These are phyloP conservation scores for Ophioninae sp. DNA, from an alignment of 2,888 invertebrate species.

Conservation along the genomic window DNA sequence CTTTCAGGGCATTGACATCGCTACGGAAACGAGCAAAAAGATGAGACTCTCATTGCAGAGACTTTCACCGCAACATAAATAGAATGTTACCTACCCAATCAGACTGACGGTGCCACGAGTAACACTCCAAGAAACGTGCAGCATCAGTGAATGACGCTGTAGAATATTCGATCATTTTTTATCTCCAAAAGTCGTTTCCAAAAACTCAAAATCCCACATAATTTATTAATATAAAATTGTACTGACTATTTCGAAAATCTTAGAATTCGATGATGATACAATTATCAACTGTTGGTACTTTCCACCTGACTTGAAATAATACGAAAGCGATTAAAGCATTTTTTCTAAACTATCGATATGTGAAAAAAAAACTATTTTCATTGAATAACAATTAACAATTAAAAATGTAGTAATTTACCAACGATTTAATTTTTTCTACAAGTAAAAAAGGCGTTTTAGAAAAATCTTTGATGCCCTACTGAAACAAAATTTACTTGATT, in stretches of 20 bases:
- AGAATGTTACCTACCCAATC: slow-evolving; percentile 53
- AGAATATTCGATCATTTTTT: neutral
- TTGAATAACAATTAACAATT: too few species aligned
- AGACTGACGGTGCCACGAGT: slow-evolving; percentile 32
- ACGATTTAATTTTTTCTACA: too few species aligned
- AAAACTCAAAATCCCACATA: neutral
- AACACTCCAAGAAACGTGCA: slow-evolving; percentile 31
- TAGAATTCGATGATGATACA: neutral
- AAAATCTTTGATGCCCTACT: too few species aligned
- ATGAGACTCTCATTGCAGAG: slow-evolving; percentile 50
- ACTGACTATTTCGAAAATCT: neutral
- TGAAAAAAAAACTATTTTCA: too few species aligned
- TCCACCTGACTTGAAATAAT: neutral
- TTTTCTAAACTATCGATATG: too few species aligned
- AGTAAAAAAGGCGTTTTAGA: too few species aligned
- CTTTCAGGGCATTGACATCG: slow-evolving; percentile 44
- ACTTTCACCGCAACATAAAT: slow-evolving; percentile 63
- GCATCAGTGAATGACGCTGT: slow-evolving; percentile 42
- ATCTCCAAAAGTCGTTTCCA: neutral
- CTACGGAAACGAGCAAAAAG: slow-evolving; percentile 44
- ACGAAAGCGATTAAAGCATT: neutral
- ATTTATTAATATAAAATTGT: neutral
- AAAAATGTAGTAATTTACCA: too few species aligned
- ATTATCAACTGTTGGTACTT: neutral
- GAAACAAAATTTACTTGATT: too few species aligned